Conservation (phyloP, 2,797 vertebrate species). For the Ammospiza maritima region DNA sequence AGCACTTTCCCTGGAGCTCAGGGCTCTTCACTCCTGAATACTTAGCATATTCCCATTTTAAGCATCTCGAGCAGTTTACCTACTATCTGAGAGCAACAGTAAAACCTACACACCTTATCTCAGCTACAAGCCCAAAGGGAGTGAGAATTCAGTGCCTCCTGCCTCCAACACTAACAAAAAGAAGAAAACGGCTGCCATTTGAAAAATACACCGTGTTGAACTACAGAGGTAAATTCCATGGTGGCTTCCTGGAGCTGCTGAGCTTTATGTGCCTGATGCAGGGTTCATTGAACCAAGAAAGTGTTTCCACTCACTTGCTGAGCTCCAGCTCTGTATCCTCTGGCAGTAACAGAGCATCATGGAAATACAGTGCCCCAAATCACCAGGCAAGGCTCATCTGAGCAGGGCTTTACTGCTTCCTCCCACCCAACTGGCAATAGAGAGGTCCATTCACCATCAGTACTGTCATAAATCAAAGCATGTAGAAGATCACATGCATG, state of each 20-base stretch:
- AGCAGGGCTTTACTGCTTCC: background rate
- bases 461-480: background rate
- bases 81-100: constrained; percentile 8
- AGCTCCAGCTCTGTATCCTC: background rate
- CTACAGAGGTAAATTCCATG: background rate
- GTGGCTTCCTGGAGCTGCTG: background rate
- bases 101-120: constrained; percentile 35
- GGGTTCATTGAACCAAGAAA: constrained; percentile 14
- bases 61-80: constrained; percentile 43
- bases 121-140: constrained; percentile 49
- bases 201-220: background rate
- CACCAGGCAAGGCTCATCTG: background rate
- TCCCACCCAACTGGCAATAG: fast-evolving
- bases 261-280: background rate
- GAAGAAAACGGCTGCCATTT: background rate
- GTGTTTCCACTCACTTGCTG: background rate
- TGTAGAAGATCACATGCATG: background rate
- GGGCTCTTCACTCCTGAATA: constrained; percentile 3
- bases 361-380: background rate
- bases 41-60: constrained; percentile 18
- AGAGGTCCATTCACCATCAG: background rate
- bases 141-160: background rate
- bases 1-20: background rate
- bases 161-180: background rate
- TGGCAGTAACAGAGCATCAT: background rate